Percentiles rank a stretch among this genome's conserved stretches.
Evolutionary conservation across 2,888 invertebrate genomes (phyloP).

Genomic region (Acronicta alni): DNA sequence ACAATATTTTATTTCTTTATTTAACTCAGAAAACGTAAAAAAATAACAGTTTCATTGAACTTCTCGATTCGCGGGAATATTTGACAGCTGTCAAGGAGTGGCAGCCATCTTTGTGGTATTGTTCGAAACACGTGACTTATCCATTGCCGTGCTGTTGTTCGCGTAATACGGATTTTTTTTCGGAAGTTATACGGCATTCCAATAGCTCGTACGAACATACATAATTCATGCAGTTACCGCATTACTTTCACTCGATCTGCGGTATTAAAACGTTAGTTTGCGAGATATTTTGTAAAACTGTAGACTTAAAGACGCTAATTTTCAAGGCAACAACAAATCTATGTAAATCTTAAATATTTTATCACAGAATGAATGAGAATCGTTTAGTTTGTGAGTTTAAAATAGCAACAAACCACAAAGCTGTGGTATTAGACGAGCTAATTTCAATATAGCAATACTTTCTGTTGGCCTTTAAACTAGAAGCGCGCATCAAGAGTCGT

Average conservation of each 20-base stretch:
- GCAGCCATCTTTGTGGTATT: slow-evolving; percentile 43
- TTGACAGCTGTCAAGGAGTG: slow-evolving; percentile 50
- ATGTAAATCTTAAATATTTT: slow-evolving; percentile 38
- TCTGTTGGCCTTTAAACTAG: slow-evolving; percentile 49
- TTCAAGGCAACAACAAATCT: slow-evolving; percentile 42
- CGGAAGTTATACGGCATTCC: slow-evolving; percentile 65
- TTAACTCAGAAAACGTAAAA: background rate
- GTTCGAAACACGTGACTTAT: slow-evolving; percentile 46
- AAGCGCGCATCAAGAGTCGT: slow-evolving; percentile 21
- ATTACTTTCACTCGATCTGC: slow-evolving; percentile 71
- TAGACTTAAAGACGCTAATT: slow-evolving; percentile 17
- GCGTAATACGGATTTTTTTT: slow-evolving; percentile 62
- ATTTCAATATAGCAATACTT: slow-evolving; percentile 43
- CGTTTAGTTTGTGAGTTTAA: slow-evolving; percentile 32
- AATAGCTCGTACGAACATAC: slow-evolving; percentile 59
- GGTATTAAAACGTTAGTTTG: slow-evolving; percentile 48
- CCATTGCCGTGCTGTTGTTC: slow-evolving; percentile 45
- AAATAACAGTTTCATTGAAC: background rate
- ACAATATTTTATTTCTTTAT: slow-evolving; percentile 1
- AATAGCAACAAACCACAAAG: slow-evolving; percentile 41
- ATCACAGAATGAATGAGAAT: slow-evolving; percentile 37
- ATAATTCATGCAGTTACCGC: slow-evolving; percentile 72
- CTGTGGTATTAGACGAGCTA: slow-evolving; percentile 33
- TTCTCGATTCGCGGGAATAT: slow-evolving; percentile 11
- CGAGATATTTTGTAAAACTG: slow-evolving; percentile 48